Conservation (phyloP, 2,888 invertebrate species). For the Leucophora obtusa region DNA sequence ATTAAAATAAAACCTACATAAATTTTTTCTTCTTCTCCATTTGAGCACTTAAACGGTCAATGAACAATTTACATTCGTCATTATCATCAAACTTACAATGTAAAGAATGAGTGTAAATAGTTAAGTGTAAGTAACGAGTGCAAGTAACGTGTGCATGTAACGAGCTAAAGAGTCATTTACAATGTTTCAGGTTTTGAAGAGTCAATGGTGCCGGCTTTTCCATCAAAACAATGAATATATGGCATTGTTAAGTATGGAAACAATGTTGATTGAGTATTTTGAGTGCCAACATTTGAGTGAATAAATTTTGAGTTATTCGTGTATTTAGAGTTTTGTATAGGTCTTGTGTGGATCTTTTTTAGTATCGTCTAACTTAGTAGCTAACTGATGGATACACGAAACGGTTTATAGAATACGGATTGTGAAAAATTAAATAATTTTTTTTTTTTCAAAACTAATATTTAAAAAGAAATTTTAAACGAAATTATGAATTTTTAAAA, state of each 20-base stretch:
- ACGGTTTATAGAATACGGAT: slow-evolving; percentile 43
- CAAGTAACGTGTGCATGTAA: background rate
- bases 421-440: background rate
- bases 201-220: too few relatives aligned
- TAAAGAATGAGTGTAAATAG: background rate
- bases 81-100: too few relatives aligned
- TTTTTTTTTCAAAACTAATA: background rate
- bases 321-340: slow-evolving; percentile 31
- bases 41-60: slow-evolving; percentile 58
- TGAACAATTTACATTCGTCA: slow-evolving; percentile 41
- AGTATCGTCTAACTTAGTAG: slow-evolving; percentile 54
- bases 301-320: background rate
- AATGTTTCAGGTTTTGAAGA: too few relatives aligned
- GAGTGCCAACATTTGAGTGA: background rate
- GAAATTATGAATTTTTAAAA: background rate
- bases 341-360: slow-evolving; percentile 53
- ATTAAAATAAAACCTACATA: slow-evolving; percentile 26
- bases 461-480: background rate
- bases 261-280: too few relatives aligned
- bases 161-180: background rate
- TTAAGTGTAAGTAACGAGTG: background rate
- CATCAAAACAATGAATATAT: too few relatives aligned
- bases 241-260: too few relatives aligned
- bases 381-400: slow-evolving; percentile 56
- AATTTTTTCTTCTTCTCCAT: slow-evolving; percentile 2